Evolutionary conservation across 2,113 vertebrate genomes (phyloP).

Genomic region (Chloebia gouldiae): DNA sequence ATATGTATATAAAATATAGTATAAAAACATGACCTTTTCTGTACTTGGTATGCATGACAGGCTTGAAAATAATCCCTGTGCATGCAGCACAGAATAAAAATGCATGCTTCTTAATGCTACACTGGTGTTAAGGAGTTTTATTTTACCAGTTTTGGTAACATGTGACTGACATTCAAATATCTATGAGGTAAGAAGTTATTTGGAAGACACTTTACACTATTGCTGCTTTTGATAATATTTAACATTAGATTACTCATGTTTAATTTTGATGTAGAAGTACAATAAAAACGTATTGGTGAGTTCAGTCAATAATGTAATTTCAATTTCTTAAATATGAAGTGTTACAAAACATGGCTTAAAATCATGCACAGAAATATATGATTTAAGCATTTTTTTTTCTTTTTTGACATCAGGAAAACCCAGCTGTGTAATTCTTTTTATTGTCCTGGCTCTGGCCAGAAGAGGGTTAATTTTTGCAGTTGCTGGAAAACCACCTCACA

Average conservation of each 20-base stretch:
- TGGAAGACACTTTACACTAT: not conserved
- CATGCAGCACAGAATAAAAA: not conserved
- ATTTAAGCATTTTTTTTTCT: not conserved
- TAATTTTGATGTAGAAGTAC: not conserved
- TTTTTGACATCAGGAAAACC: not conserved
- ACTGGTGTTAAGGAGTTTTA: not conserved
- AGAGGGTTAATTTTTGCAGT: not conserved
- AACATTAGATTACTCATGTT: not conserved
- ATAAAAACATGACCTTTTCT: not conserved
- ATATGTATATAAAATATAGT: not conserved
- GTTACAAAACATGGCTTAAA: not conserved
- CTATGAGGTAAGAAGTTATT: not conserved
- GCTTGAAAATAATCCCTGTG: not conserved
- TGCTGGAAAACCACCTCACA: fast-evolving
- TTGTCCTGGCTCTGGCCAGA: not conserved
- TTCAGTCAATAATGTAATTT: not conserved
- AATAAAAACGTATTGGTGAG: not conserved
- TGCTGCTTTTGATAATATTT: not conserved
- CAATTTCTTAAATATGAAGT: not conserved
- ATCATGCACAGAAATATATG: not conserved
- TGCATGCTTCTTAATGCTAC: not conserved
- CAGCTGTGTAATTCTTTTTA: not conserved
- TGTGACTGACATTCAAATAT: not conserved
- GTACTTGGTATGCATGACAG: not conserved
- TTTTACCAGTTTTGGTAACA: not conserved